Percentiles rank a stretch among this genome's conserved stretches.
Evolutionary conservation across 2,888 invertebrate species (phyloP).

Genomic region (Proisotoma minuta): DNA sequence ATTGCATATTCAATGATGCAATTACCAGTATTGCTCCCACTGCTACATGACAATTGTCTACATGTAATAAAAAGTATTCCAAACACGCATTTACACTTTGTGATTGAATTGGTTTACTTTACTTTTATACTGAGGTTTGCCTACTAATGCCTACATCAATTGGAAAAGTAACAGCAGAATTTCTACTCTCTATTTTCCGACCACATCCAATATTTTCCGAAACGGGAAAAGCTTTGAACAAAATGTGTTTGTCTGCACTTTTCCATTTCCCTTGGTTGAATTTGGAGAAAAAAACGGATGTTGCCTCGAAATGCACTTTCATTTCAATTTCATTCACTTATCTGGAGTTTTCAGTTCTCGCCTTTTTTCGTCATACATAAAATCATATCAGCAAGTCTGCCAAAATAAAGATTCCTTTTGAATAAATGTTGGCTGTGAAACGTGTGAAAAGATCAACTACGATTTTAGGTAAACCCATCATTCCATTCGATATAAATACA

Average conservation of each 20-base stretch:
- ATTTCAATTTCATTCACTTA: constrained; percentile 39
- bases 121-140: constrained; percentile 8
- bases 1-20: neutral
- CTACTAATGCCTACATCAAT: too few species aligned
- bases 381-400: too few species aligned
- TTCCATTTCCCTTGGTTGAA: constrained; percentile 36
- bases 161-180: neutral
- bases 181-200: too few species aligned
- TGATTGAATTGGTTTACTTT: constrained; percentile 29
- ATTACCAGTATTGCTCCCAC: neutral
- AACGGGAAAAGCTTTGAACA: neutral
- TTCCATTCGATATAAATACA: too few species aligned
- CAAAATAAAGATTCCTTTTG: neutral
- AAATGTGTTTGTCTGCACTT: constrained; percentile 23
- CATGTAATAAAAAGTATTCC: constrained; percentile 36
- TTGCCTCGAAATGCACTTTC: constrained; percentile 38
- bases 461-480: too few species aligned
- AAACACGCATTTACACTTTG: constrained; percentile 32
- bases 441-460: constrained; percentile 1
- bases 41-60: too few species aligned
- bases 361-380: constrained; percentile 5
- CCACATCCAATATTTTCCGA: neutral
- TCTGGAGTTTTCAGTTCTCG: constrained; percentile 22
- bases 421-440: neutral
- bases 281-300: constrained; percentile 28